These are phyloP conservation scores for Lasioglossum baleicum DNA, from an alignment of 1,140 invertebrate genomes.

Conservation along the genomic window DNA sequence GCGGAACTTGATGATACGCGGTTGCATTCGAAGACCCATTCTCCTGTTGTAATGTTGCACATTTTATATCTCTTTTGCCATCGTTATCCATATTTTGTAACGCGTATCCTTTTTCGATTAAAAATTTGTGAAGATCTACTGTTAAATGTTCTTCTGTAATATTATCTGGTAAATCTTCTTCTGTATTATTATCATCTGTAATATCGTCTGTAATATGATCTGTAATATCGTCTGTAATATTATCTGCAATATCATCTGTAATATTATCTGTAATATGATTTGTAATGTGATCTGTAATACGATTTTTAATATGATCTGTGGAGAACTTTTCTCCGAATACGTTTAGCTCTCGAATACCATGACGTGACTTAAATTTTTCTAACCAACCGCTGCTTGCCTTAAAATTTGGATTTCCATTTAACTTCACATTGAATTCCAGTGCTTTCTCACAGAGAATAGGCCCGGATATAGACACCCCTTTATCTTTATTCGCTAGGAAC, in stretches of 20 bases:
- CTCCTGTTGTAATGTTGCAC: neutral
- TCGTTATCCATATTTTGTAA: slow-evolving; percentile 1
- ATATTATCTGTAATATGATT: too few species aligned
- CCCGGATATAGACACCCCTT: slow-evolving; percentile 3
- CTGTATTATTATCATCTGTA: neutral
- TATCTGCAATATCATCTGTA: neutral
- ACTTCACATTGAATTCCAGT: slow-evolving; percentile 8
- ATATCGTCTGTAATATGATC: neutral
- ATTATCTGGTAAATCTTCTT: neutral
- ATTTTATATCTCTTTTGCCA: neutral
- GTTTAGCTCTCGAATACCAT: slow-evolving; percentile 2
- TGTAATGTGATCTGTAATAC: neutral
- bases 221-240: neutral
- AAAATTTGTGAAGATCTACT: neutral
- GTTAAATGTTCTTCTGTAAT: neutral
- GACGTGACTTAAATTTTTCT: slow-evolving; percentile 8
- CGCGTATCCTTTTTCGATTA: neutral
- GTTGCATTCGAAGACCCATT: neutral
- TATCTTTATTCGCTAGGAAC: slow-evolving; percentile 1
- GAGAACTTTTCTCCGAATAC: neutral
- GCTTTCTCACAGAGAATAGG: slow-evolving; percentile 2
- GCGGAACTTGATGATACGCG: neutral
- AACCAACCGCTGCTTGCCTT: slow-evolving; percentile 19
- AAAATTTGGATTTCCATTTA: neutral
- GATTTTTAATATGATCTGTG: neutral